Evolutionary conservation across 2,113 vertebrate species (phyloP), one percentile per base, ranked within the genome.

Genomic region (Eira barbara): DNA sequence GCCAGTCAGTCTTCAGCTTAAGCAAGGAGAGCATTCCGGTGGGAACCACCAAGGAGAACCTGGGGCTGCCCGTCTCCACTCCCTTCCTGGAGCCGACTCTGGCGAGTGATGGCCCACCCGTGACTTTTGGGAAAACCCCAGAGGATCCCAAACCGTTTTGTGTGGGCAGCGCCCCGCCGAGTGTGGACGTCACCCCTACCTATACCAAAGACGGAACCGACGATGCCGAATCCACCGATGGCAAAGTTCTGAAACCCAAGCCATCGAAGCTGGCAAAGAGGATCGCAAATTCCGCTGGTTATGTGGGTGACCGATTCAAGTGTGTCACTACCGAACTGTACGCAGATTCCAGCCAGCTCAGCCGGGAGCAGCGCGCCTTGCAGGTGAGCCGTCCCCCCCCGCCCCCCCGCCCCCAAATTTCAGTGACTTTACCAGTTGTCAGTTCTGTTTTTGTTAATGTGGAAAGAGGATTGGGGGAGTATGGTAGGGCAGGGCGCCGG

Each of bases 261-360:
- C 99, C 99, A 0, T 99, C 99, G 4, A 99, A 99, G 96, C 93
- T 99, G 98, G 99, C 99, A 89, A 99, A 99, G 97, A 99, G 99
- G 98, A 99, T 99, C 0, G 99, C 99, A 36, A 99, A 99, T 98
- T 99, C 99, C 31, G 99, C 99, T 0, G 99, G 99, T 99, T 99
- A 99, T 5, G 99, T 99, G 98, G 99, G 99, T 94, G 99, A 99
- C 98, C 99, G 99, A 93, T 99, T 99, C 99, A 99, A 99, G 98
- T 99, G 99, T 84, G 99, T 99, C 98, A 99, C 99, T 42, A 99
- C 99, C 0, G 99, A 99, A 97, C 99, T 99, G 97, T 99, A 99
- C 1, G 99, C 99, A 0, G 99, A 99, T 98, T 99, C 99, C 97
- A 99, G 99, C 99, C 99, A 99, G 98, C 99, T 99, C 97, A 99